Base-by-base conservation (phyloP, 2,888 invertebrate genomes). In the Amphipyra berbera region DNA sequence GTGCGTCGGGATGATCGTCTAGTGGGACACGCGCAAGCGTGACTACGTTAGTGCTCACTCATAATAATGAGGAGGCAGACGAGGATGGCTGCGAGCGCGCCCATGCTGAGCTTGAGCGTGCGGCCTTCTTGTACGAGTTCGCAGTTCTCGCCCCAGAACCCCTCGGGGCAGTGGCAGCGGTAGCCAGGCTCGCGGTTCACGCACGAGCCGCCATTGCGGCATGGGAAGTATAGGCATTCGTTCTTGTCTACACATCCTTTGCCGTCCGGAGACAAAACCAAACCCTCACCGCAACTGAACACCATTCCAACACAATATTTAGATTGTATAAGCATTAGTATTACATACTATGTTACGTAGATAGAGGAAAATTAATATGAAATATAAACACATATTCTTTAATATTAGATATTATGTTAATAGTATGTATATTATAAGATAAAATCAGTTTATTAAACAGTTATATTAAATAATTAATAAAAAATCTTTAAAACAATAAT, bases 41-140 rank as follows among this genome's bases (percentile, higher is more conserved):
- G 86, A 84, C 84, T 86, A 85, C 78, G 62, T 67, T 78, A 76
- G 85, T 88, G 97, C 98, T 98, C 97, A 99, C 99, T 97, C 94
- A 99, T 97, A 88, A 99, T 98, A 92, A 99, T 98, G 93, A 99
- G 97, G 87, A 99, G 97, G 95, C 99, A 99, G 95, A 99, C 98
- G 91, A 99, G 96, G 91, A 99, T 99, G 88, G 99, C 99, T 73
- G 99, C 98, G 82, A 99, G 96, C 71, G 99, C 99, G 79, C 99
- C 98, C 97, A 98, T 98, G 95, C 99, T 98, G 89, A 99, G 96
- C 88, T 98, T 98, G 85, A 99, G 96, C 74, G 98, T 98, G 95
- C 98, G 98, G 83, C 98, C 98, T 90, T 99, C 98, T 89, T 98
- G 98, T 75, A 98, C 97, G 79, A 98, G 96, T 90, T 98, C 98